A percentile compares a stretch with the other conserved stretches of the same genome.
Conservation (phyloP, 2,888 invertebrate species). For the Nebria salina region DNA sequence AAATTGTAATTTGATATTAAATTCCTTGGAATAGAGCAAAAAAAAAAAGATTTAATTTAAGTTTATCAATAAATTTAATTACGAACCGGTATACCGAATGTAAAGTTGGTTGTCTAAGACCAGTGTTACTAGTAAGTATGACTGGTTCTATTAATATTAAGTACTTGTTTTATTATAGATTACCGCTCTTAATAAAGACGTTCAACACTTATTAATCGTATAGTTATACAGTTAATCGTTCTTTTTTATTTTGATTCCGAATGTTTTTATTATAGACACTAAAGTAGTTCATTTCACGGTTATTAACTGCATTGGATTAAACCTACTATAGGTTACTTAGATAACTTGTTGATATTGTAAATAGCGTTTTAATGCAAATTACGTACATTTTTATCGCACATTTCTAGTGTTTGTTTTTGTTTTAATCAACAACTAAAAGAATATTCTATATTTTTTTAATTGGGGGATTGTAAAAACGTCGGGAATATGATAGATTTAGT, state of each 20-base stretch:
- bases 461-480: too few species aligned
- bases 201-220: constrained; percentile 33
- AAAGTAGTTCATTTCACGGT: constrained; percentile 25
- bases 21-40: too few species aligned
- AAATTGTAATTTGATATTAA: too few species aligned
- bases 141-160: constrained; percentile 36
- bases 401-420: too few species aligned
- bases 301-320: constrained; percentile 21
- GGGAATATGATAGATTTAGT: too few species aligned
- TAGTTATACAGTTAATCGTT: constrained; percentile 17
- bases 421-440: too few species aligned
- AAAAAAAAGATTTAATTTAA: too few species aligned
- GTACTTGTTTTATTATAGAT: constrained; percentile 36
- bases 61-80: too few species aligned
- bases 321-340: neutral
- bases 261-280: neutral
- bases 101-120: neutral
- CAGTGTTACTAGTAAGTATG: neutral
- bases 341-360: neutral
- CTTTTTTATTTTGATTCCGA: constrained; percentile 2
- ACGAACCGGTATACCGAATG: neutral
- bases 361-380: neutral
- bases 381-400: neutral
- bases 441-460: too few species aligned
- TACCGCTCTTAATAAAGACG: constrained; percentile 33